Conservation (phyloP, 2,797 vertebrate species). For the Propithecus perrieri region DNA sequence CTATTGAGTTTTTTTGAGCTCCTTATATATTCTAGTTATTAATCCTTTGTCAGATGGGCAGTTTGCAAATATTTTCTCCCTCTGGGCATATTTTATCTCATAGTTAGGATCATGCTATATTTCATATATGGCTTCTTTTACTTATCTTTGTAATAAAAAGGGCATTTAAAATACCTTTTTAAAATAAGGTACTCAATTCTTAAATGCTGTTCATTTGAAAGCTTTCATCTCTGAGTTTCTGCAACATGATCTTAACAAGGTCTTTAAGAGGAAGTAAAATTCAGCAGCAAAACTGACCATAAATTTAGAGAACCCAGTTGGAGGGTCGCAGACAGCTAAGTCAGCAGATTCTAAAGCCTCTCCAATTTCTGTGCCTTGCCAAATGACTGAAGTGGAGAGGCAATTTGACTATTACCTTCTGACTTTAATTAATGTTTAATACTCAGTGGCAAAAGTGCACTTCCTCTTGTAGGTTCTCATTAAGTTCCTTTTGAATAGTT, state of each 20-base stretch:
- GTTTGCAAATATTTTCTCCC: background rate
- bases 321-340: background rate
- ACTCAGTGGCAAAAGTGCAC: conserved; percentile 50
- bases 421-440: conserved; percentile 79
- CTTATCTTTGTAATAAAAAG: background rate
- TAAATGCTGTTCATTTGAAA: background rate
- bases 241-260: background rate
- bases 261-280: conserved; percentile 54
- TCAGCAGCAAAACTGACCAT: background rate
- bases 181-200: background rate
- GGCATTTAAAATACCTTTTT: background rate
- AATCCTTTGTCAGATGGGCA: background rate
- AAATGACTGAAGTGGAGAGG: conserved; percentile 51
- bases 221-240: background rate
- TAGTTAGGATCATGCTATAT: background rate
- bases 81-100: background rate
- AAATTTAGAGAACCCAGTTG: conserved; percentile 20
- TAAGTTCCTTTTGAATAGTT: conserved; percentile 69
- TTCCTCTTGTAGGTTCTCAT: conserved; percentile 74
- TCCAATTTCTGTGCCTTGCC: conserved; percentile 48
- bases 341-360: conserved; percentile 40
- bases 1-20: background rate
- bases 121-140: background rate
- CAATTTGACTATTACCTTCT: conserved; percentile 71
- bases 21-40: background rate